Base-by-base conservation (phyloP, 2,888 invertebrate species). In the Drosophila monieri region DNA sequence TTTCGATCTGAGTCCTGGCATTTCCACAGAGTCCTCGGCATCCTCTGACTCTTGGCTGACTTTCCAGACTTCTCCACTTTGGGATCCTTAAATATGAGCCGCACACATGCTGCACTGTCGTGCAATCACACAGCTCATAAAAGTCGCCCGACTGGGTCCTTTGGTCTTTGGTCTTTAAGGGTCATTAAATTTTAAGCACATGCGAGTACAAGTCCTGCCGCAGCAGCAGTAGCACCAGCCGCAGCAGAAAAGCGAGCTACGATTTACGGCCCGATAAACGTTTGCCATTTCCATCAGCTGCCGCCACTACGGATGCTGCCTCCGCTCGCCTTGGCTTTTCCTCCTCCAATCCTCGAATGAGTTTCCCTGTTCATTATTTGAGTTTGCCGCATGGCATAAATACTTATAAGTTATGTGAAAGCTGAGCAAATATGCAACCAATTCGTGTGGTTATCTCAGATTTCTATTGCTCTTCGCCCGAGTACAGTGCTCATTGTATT, bases 51-150 rank as follows among this genome's bases (percentile, higher is more conserved):
- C 14, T 15, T 21, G n/a, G 30, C 37, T 30, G 52, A n/a, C 23
- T 54, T 12, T 30, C 14, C 41, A 14, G 41, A 35, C 57, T 23
- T 23, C 14, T 15, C 39, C 39, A 41, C 39, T 41, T 56, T 14
- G 41, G 18, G 14, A 37, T 43, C 60, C 53, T 62, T 51, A 35
- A 55, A 21, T 57, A 41, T 57, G 41, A 27, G 14, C 35, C 43
- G 12, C 30, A 35, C 55, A 53, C 62, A 62, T 70, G 62, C 68
- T 59, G 15, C 14, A 15, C 39, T 18, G 68, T 23, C 56, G 72
- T 48, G 69, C 86, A 81, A 85, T 85, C 80, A 85, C 80, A 84
- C 86, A 81, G 86, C 84, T 81, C 86, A 80, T 80, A 80, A 80
- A 80, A 80, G 86, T 83, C 65, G 80, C 47, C 54, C 54, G 53